phyloP scores from a whole-genome alignment of 2,797 vertebrate species.

The Sandelia bainsii region DNA sequence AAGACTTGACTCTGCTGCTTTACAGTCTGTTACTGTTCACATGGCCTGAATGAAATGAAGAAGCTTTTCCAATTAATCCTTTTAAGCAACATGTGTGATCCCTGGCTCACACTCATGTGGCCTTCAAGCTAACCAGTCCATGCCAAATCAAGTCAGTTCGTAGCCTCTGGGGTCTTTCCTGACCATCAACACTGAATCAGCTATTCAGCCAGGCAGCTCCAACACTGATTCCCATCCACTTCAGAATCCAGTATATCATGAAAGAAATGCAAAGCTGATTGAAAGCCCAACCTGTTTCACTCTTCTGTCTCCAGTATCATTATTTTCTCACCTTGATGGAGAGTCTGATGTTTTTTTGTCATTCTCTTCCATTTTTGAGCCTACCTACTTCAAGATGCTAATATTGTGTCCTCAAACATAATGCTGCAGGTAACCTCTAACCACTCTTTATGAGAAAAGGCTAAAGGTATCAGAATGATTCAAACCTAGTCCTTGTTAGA shows the following conservation, averaged over 20 bases:
- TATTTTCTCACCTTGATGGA: neutral
- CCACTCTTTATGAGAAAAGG: neutral
- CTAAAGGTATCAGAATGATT: neutral
- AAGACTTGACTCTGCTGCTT: conserved; percentile 73
- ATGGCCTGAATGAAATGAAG: conserved; percentile 74
- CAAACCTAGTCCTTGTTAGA: neutral
- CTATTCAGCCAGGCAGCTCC: conserved; percentile 11
- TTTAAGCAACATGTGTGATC: conserved; percentile 81
- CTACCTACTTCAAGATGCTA: neutral
- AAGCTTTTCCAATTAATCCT: conserved; percentile 81
- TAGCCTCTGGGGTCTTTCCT: conserved; percentile 60
- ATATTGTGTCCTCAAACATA: neutral
- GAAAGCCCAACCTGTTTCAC: conserved; percentile 2
- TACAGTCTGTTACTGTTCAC: conserved; percentile 78
- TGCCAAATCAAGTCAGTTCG: conserved; percentile 67
- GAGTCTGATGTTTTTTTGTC: neutral
- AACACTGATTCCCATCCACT: conserved; percentile 33
- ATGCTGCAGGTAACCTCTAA: neutral
- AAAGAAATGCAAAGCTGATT: conserved; percentile 9
- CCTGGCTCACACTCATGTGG: conserved; percentile 61
- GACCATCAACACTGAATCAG: conserved; percentile 46
- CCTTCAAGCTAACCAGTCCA: conserved; percentile 49
- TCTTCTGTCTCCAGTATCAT: neutral
- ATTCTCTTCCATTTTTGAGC: neutral
- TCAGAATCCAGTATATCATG: conserved; percentile 15